Conservation (phyloP, 2,797 vertebrate species). For the Heteromormyrus szaboi region DNA sequence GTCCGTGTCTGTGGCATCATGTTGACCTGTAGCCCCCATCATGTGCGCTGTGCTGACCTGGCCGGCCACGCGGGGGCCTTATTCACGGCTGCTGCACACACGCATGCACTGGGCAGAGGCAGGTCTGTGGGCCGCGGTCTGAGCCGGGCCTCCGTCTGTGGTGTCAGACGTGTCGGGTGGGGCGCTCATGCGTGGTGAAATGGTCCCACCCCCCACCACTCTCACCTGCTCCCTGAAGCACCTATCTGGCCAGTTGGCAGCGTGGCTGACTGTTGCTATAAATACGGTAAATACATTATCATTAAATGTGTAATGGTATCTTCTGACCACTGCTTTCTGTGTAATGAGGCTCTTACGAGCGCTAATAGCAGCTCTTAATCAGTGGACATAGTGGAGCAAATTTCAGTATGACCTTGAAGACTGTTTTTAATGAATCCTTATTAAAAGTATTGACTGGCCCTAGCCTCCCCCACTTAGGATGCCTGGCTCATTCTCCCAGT, state of each 20-base stretch:
- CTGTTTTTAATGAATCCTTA: conserved; percentile 82
- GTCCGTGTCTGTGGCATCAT: conserved; percentile 27
- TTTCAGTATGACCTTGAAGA: conserved; percentile 81
- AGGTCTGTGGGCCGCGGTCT: background rate
- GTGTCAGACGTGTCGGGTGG: background rate
- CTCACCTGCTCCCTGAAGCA: conserved; percentile 34
- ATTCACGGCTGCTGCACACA: background rate
- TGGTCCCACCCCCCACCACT: conserved; percentile 8
- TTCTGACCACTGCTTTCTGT: conserved; percentile 70
- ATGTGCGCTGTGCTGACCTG: conserved; percentile 20
- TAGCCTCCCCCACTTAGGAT: conserved; percentile 57
- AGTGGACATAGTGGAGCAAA: conserved; percentile 77
- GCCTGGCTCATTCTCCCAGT: conserved; percentile 57
- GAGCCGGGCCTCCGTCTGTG: background rate
- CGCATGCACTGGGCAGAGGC: background rate
- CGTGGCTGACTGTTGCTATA: background rate
- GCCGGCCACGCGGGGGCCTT: background rate
- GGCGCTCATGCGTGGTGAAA: background rate
- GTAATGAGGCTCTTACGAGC: conserved; percentile 83
- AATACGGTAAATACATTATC: background rate
- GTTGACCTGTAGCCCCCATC: conserved; percentile 29
- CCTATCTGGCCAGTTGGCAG: background rate
- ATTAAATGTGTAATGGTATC: conserved; percentile 57
- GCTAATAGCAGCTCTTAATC: conserved; percentile 92
- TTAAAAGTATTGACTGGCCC: conserved; percentile 82